Base-by-base conservation (phyloP, 2,797 vertebrate species). In the Myotis daubentonii region DNA sequence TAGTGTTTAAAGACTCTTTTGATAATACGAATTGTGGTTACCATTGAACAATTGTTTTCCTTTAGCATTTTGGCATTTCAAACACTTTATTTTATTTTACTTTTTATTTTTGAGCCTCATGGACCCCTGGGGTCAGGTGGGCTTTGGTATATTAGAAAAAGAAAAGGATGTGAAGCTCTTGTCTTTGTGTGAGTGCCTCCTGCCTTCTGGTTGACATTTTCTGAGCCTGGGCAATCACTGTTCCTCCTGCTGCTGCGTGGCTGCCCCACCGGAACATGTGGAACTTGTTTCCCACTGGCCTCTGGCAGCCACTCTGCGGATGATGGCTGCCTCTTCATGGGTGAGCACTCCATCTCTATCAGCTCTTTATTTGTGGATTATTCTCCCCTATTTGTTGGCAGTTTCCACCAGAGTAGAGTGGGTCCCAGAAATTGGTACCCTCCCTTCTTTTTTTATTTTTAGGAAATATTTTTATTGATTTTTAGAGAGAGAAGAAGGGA, bases 51-150 rank as follows among this genome's bases (percentile, higher is more conserved):
- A 86, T 47, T 94, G 87, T 95, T 97, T 94, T 95, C 97, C 90
- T 87, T 94, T 78, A 97, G 96, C 88, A 55, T 95, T 97, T 95
- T 97, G 96, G 97, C 97, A 96, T 97, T 97, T 97, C 88, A 97
- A 96, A 89, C 91, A 95, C 87, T 87, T 93, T 93, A 94, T 66
- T 65, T 62, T 30, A 28, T 70, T 70, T 70, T 70, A 19, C 12
- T 38, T 36, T 36, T 19, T 33, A 68, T 20, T 66, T 66, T 36
- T 1, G 44, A 51, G 68, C 30, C 17, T 36, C 1, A 3, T 23
- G 57, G 25, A 68, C 51, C 28, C 8, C 62, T 15, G 23, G 44
- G 82, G 65, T 47, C 71, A 49, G 86, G 9, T 0, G 23, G 33
- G 57, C 53, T 22, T n/a, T 28, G 66, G 38, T 91, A 93, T 93